These are phyloP conservation scores for Tinamus major DNA, from an alignment of 2,797 vertebrate species.

Conservation along the genomic window DNA sequence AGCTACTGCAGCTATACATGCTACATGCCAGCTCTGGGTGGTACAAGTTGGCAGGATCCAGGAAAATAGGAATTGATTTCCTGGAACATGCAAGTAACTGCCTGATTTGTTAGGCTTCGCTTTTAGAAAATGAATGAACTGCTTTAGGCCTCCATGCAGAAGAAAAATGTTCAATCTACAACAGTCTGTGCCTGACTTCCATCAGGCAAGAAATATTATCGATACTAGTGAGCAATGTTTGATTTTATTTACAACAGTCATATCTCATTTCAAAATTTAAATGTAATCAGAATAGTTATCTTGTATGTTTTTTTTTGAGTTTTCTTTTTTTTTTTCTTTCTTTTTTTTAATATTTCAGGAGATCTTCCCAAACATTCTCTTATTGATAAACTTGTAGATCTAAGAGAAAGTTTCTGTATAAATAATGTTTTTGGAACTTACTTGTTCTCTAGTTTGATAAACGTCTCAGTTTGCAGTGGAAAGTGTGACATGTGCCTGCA, in stretches of 20 bases:
- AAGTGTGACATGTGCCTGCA: background rate
- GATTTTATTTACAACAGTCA: background rate
- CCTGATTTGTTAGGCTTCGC: background rate
- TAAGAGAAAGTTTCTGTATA: background rate
- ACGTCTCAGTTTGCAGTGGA: background rate
- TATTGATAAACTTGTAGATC: background rate
- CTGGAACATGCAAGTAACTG: background rate
- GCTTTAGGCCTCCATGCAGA: background rate
- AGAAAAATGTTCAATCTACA: background rate
- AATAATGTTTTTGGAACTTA: background rate
- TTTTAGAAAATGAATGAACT: background rate
- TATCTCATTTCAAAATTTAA: background rate
- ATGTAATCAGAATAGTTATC: background rate
- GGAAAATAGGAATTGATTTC: background rate
- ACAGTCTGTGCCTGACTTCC: background rate
- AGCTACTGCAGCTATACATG: background rate
- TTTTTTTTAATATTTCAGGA: background rate
- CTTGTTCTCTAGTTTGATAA: background rate
- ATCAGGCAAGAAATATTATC: background rate
- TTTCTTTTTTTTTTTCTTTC: constrained; percentile 21
- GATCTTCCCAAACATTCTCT: background rate
- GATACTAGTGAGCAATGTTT: background rate
- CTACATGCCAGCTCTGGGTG: background rate
- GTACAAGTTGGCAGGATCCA: background rate
- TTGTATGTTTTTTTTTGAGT: background rate